Conservation (phyloP, 2,888 invertebrate genomes). For the Dynastes maya region DNA sequence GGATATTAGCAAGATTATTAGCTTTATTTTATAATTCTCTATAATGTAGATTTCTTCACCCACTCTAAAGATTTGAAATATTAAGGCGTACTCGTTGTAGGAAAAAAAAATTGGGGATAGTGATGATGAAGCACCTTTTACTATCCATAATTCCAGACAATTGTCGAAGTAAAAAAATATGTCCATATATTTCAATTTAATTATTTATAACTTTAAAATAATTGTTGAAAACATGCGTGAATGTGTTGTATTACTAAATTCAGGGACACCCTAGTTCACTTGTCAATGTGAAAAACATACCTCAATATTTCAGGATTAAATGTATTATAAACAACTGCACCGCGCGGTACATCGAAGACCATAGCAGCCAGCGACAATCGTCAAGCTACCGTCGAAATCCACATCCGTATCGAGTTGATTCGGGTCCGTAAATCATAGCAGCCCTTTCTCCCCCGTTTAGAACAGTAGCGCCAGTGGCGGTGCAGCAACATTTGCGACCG, state of each 20-base stretch:
- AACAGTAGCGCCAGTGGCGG: neutral
- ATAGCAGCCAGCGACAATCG: neutral
- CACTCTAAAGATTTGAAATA: too few species aligned
- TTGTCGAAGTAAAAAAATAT: too few species aligned
- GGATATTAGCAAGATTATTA: too few species aligned
- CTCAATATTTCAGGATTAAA: slow-evolving; percentile 23
- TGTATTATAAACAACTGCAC: slow-evolving; percentile 3
- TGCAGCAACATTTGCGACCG: neutral
- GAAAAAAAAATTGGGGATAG: too few species aligned
- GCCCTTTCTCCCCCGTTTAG: neutral
- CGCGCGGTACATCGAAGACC: neutral
- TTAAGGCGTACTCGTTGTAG: too few species aligned
- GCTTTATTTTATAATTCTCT: too few species aligned
- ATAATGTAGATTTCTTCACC: too few species aligned
- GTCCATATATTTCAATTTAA: too few species aligned
- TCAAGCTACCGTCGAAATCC: slow-evolving; percentile 56
- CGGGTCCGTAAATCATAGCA: slow-evolving; percentile 61
- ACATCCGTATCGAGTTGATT: slow-evolving; percentile 62
- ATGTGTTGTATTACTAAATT: neutral
- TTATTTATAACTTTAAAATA: too few species aligned
- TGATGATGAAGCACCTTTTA: too few species aligned
- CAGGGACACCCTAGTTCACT: neutral
- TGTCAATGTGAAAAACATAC: neutral
- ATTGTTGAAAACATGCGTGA: too few species aligned
- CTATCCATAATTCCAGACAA: too few species aligned